phyloP scores from a whole-genome alignment of 2,113 vertebrate genomes.

The Notarius lentiginosus region DNA sequence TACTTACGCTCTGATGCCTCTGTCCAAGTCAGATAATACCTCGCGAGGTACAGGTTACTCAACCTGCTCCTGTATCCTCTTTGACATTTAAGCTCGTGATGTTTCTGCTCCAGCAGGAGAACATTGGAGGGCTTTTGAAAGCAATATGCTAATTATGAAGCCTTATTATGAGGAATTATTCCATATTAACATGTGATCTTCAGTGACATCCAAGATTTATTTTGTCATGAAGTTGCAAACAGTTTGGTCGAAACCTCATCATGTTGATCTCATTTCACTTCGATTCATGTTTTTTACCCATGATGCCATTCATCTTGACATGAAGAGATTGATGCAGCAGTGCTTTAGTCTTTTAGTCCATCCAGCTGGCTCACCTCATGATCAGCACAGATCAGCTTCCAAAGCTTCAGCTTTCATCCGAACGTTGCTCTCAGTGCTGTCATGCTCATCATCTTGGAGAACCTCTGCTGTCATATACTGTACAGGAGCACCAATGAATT shows the following conservation, averaged over 20 bases:
- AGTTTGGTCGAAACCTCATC: background rate
- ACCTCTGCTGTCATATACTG: background rate
- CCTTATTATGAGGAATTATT: background rate
- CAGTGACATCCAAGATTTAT: background rate
- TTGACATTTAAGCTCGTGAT: constrained; percentile 40
- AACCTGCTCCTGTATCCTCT: constrained; percentile 28
- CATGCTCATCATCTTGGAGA: background rate
- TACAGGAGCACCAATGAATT: background rate
- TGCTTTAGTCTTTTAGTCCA: background rate
- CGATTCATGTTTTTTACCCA: too few species aligned
- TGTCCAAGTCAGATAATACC: constrained; percentile 48
- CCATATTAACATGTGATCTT: background rate
- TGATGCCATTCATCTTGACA: background rate
- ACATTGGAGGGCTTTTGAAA: background rate
- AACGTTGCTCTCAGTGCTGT: too few species aligned
- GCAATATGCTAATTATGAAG: background rate
- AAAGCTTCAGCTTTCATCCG: background rate
- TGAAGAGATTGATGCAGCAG: background rate
- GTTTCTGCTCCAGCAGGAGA: background rate
- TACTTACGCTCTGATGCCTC: constrained; percentile 37
- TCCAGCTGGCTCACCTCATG: background rate
- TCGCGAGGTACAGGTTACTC: constrained; percentile 42
- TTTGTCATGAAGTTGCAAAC: background rate
- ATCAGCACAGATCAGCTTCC: background rate
- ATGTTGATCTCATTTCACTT: background rate